Evolutionary conservation across 2,888 invertebrate genomes (phyloP).

Genomic region (Ochropleura plecta): DNA sequence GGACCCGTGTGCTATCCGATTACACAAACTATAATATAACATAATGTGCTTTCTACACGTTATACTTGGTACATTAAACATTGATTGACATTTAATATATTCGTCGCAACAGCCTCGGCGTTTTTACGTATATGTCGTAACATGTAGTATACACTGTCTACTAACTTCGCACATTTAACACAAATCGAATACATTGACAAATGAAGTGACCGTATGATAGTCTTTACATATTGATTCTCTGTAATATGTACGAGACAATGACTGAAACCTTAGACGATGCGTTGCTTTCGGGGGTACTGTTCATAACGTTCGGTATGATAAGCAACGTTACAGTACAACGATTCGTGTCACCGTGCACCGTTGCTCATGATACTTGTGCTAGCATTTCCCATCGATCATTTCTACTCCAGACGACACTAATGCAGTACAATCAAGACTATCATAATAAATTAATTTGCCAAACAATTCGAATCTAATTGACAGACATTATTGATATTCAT

Average conservation of each 20-base stretch:
- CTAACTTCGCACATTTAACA: conserved; percentile 62
- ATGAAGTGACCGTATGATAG: conserved; percentile 66
- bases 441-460: conserved; percentile 68
- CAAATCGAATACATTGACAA: conserved; percentile 68
- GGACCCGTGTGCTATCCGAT: conserved; percentile 79
- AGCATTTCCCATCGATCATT: conserved; percentile 36
- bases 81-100: conserved; percentile 73
- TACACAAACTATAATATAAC: conserved; percentile 72
- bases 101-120: conserved; percentile 82
- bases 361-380: conserved; percentile 35
- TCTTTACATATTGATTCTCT: conserved; percentile 50
- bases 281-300: conserved; percentile 39
- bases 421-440: conserved; percentile 58
- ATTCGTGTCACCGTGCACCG: conserved; percentile 24
- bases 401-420: conserved; percentile 31
- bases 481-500: conserved; percentile 65
- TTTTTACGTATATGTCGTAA: conserved; percentile 56
- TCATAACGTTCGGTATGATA: conserved; percentile 26
- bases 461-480: conserved; percentile 74
- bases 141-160: conserved; percentile 57
- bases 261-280: conserved; percentile 39
- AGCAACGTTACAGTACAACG: conserved; percentile 33
- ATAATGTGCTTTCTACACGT: conserved; percentile 72
- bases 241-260: conserved; percentile 35
- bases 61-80: conserved; percentile 73